A percentile compares a stretch with the other conserved stretches of the same genome.
Conservation (phyloP, 30 jellyfish, hydroid and myxozoan species). For the Sanderia malayensis region DNA sequence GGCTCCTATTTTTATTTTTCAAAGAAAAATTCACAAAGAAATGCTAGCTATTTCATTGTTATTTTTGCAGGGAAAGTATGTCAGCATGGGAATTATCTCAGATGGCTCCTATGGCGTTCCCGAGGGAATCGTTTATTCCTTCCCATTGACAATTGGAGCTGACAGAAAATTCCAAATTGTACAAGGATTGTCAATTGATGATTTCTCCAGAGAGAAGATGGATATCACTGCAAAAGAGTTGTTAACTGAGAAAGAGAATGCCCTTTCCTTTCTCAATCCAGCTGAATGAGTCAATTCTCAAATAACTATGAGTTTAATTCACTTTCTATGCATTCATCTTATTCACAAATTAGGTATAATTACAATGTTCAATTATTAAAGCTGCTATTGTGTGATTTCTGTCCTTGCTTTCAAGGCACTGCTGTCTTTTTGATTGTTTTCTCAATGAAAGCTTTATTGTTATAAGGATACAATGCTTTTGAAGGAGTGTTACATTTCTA, state of each 20-base stretch:
- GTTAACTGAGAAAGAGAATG: constrained; percentile 69
- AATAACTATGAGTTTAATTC: constrained; percentile 6
- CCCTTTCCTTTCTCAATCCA: constrained; percentile 62
- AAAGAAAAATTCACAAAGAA: no score
- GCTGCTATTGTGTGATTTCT: no score
- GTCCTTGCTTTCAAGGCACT: no score
- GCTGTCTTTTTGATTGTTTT: no score
- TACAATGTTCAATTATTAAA: no score
- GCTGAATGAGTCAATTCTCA: constrained; percentile 65
- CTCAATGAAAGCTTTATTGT: no score
- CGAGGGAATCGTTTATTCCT: constrained; percentile 86
- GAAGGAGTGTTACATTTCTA: no score
- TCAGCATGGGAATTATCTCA: constrained; percentile 95
- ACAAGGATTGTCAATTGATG: constrained; percentile 83
- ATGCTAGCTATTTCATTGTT: background rate
- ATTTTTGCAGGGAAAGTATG: constrained; percentile 57
- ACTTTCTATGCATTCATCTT: background rate
- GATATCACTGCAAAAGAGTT: constrained; percentile 92
- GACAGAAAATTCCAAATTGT: constrained; percentile 78
- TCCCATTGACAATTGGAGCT: constrained; percentile 84
- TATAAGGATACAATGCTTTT: no score
- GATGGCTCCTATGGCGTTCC: constrained; percentile 98
- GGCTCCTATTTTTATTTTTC: no score
- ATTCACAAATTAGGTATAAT: no score
- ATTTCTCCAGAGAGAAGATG: constrained; percentile 92